These are phyloP conservation scores for Pseudomyrmex cubaensis DNA, from an alignment of 1,140 invertebrate species.

Conservation along the genomic window DNA sequence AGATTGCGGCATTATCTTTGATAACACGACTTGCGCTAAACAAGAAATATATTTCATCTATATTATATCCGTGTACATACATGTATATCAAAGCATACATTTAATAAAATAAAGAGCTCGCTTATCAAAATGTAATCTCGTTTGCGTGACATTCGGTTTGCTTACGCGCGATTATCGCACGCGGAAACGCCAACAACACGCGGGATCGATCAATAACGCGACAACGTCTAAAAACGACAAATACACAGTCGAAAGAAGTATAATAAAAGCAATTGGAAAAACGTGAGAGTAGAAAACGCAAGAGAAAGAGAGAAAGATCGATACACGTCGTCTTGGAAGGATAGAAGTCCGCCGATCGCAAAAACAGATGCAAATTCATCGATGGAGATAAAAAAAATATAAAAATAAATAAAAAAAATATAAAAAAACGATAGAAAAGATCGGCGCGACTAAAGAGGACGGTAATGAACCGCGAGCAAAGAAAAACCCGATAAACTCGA, in stretches of 20 bases:
- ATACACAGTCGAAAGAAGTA: slow-evolving; percentile 6
- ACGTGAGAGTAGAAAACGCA: not conserved
- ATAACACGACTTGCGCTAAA: not conserved
- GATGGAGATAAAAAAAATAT: not conserved
- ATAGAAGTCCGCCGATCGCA: slow-evolving; percentile 27
- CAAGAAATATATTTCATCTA: not conserved
- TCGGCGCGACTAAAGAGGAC: slow-evolving; percentile 29
- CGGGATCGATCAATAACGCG: slow-evolving; percentile 35
- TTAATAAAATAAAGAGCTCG: slow-evolving; percentile 36
- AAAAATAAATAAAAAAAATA: not conserved
- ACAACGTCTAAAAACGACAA: slow-evolving; percentile 32
- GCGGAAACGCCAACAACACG: slow-evolving; percentile 30
- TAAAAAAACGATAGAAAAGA: slow-evolving; percentile 15
- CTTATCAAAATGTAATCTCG: slow-evolving; percentile 26
- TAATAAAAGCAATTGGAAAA: not conserved
- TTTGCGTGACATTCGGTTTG: slow-evolving; percentile 27
- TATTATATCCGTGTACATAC: not conserved
- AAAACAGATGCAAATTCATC: slow-evolving; percentile 47
- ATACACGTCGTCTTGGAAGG: not conserved
- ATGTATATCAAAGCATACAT: slow-evolving; percentile 3
- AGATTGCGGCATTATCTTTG: slow-evolving; percentile 14
- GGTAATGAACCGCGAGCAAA: slow-evolving; percentile 64
- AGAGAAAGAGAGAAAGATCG: not conserved
- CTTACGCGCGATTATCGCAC: slow-evolving; percentile 20
- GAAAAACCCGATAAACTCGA: slow-evolving; percentile 61